phyloP scores from a whole-genome alignment of 2,888 invertebrate genomes.

The Epiblema foenella region DNA sequence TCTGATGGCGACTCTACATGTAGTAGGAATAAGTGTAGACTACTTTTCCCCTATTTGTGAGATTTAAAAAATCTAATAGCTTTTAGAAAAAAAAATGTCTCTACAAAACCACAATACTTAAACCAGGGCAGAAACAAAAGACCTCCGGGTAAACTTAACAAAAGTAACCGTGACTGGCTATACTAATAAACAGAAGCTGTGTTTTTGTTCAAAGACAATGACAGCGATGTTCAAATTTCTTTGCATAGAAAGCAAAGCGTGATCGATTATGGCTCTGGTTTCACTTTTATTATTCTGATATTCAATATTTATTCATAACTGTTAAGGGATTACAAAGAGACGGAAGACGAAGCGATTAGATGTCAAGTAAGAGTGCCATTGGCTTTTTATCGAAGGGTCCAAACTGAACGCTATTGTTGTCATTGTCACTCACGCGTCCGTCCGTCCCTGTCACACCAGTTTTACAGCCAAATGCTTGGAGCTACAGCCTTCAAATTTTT shows the following conservation, averaged over 20 bases:
- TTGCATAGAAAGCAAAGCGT: conserved; percentile 73
- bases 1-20: no score
- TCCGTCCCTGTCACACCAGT: no score
- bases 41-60: no score
- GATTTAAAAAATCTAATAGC: not conserved
- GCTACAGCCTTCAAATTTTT: no score
- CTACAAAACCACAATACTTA: conserved; percentile 4
- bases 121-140: conserved; percentile 23
- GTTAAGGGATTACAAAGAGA: conserved; percentile 15
- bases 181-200: conserved; percentile 28
- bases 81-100: no score
- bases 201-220: conserved; percentile 37
- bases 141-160: not conserved
- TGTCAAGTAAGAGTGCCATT: conserved; percentile 3
- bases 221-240: conserved; percentile 31
- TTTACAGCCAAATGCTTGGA: no score
- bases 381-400: no score
- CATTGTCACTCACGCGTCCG: no score
- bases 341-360: conserved; percentile 2
- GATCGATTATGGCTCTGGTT: conserved; percentile 71
- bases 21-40: no score
- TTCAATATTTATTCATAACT: conserved; percentile 33
- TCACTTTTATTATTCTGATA: conserved; percentile 73
- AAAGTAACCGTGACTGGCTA: conserved; percentile 25
- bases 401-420: no score